Conservation (phyloP, 2,888 invertebrate species). For the Phania funesta region DNA sequence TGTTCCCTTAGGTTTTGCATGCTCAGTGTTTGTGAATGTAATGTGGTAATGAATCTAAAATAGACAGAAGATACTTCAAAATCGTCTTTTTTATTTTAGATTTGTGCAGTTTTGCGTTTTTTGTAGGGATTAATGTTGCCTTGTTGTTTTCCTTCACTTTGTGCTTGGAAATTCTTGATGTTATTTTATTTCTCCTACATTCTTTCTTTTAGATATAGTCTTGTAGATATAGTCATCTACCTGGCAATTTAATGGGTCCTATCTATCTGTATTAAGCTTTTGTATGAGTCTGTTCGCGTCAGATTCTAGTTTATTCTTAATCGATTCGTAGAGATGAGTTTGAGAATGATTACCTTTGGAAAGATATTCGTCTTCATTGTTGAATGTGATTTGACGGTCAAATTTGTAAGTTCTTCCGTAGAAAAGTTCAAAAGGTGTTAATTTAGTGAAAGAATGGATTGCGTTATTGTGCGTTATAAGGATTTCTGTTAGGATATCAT, state of each 20-base stretch:
- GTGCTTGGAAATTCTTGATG: background rate
- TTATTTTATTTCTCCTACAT: slow-evolving; percentile 38
- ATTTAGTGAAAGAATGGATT: background rate
- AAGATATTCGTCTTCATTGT: too few relatives aligned
- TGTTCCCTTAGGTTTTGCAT: background rate
- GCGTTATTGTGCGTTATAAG: background rate
- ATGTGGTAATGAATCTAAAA: background rate
- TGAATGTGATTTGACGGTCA: background rate
- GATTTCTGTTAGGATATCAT: too few relatives aligned
- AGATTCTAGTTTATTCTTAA: background rate
- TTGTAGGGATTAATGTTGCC: background rate
- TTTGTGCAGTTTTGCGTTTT: too few relatives aligned
- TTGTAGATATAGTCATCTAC: slow-evolving; percentile 7
- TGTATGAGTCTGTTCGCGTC: background rate
- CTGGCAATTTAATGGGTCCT: background rate
- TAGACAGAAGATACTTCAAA: background rate
- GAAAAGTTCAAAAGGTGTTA: slow-evolving; percentile 3
- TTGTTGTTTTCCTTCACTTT: background rate
- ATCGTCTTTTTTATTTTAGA: too few relatives aligned
- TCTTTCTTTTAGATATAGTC: too few relatives aligned
- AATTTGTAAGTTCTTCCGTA: too few relatives aligned
- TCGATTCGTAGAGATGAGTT: background rate
- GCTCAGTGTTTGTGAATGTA: background rate
- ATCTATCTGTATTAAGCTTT: slow-evolving; percentile 7
- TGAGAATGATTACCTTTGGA: background rate